A percentile compares a stretch with the other conserved stretches of the same genome.
These are phyloP conservation scores for Girardinus metallicus DNA, from an alignment of 2,797 vertebrate species.

Conservation along the genomic window DNA sequence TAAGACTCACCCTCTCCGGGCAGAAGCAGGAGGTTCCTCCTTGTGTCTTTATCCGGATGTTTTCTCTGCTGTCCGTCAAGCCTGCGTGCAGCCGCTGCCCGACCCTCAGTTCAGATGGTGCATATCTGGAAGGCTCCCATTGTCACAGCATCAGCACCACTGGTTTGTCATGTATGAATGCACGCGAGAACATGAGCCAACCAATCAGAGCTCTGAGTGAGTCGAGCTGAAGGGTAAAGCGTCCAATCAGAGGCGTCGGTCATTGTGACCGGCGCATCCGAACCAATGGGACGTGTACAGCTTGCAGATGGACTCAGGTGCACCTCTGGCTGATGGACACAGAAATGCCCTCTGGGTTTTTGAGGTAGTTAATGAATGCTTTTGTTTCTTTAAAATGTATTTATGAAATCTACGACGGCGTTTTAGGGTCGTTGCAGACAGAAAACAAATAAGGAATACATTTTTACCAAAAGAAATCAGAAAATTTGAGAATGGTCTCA, in stretches of 20 bases:
- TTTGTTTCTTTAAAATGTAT: background rate
- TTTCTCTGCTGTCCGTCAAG: conserved; percentile 17
- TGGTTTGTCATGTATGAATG: conserved; percentile 39
- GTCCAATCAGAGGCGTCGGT: conserved; percentile 36
- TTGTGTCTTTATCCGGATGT: conserved; percentile 24
- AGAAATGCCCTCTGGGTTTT: conserved; percentile 24
- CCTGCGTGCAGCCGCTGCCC: conserved; percentile 24
- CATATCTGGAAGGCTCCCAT: conserved; percentile 70
- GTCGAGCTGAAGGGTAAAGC: background rate
- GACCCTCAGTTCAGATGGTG: conserved; percentile 68
- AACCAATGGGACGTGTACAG: conserved; percentile 64
- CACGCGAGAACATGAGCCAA: conserved; percentile 19
- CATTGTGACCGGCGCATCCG: background rate
- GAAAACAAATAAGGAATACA: too few relatives aligned
- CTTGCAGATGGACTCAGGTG: conserved; percentile 35
- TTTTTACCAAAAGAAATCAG: too few relatives aligned
- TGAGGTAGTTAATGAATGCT: background rate
- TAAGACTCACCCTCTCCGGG: conserved; percentile 49
- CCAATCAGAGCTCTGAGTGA: conserved; percentile 38
- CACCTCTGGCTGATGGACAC: conserved; percentile 26
- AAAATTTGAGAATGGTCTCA: too few relatives aligned
- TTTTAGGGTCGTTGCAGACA: background rate
- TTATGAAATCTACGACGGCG: too few relatives aligned
- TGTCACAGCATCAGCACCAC: conserved; percentile 79
- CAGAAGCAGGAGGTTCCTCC: conserved; percentile 44